These are phyloP conservation scores for Anhinga anhinga DNA, from an alignment of 2,113 vertebrate genomes.

Conservation along the genomic window DNA sequence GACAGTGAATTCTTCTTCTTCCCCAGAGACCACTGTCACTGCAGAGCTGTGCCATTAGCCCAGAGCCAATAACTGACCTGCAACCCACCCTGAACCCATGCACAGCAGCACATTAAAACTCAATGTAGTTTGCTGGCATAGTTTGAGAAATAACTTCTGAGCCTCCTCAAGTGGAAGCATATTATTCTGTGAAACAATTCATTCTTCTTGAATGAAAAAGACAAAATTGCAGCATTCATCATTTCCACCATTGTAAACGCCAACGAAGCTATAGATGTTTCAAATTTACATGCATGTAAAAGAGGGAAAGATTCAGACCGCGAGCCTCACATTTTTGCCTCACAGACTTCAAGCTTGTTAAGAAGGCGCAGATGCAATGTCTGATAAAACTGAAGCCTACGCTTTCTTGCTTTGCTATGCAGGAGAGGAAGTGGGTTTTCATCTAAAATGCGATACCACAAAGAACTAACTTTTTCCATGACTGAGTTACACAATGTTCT, in stretches of 20 bases:
- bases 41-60: not conserved
- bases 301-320: not conserved
- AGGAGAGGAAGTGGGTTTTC: conserved; percentile 49
- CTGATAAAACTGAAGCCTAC: not conserved
- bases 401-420: conserved; percentile 2
- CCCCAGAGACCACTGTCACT: not conserved
- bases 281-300: conserved; percentile 6
- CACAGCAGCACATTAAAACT: not conserved
- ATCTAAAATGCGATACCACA: conserved; percentile 6
- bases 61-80: fast-evolving
- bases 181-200: not conserved
- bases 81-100: not conserved
- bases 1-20: not conserved
- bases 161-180: not conserved
- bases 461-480: conserved; percentile 33
- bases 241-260: conserved; percentile 15
- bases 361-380: not conserved
- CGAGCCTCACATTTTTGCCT: not conserved
- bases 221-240: not conserved
- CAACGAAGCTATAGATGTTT: not conserved
- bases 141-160: not conserved
- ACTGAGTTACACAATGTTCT: not conserved
- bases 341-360: conserved; percentile 7
- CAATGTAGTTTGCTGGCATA: not conserved
- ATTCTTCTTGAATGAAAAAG: not conserved